Percentiles rank a stretch among this genome's conserved stretches.
phyloP scores from a whole-genome alignment of 2,888 invertebrate species.

The Unio pictorum region DNA sequence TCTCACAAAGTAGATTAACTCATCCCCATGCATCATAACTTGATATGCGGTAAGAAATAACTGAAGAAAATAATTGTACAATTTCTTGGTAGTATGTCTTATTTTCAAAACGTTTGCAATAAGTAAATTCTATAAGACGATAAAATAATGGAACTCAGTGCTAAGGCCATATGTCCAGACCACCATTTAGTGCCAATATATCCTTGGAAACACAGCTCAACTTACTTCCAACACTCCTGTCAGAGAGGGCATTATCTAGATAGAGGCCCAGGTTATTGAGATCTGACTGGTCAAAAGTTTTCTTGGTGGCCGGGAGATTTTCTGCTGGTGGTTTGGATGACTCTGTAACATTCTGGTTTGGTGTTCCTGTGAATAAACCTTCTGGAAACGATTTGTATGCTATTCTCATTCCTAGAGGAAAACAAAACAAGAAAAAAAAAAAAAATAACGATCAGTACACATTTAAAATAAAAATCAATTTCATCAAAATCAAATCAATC shows the following conservation, averaged over 20 bases:
- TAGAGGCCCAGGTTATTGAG: slow-evolving; percentile 57
- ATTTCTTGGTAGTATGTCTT: no score
- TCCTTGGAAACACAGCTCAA: not conserved
- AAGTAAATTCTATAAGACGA: no score
- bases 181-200: no score
- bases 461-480: not conserved
- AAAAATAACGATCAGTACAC: no score
- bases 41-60: no score
- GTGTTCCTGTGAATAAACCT: slow-evolving; percentile 66
- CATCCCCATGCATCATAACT: no score
- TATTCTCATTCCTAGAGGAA: slow-evolving; percentile 65
- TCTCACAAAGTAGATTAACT: no score
- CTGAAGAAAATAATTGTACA: no score
- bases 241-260: slow-evolving; percentile 57
- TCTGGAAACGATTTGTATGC: slow-evolving; percentile 67
- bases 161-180: no score
- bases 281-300: slow-evolving; percentile 50
- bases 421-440: slow-evolving; percentile 1
- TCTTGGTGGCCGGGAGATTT: slow-evolving; percentile 26
- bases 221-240: slow-evolving; percentile 66
- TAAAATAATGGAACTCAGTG: no score
- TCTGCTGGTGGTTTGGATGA: slow-evolving; percentile 24
- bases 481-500: no score
- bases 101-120: no score
- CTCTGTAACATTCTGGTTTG: slow-evolving; percentile 52